Conservation (phyloP, 2,888 invertebrate genomes). For the Cybosia mesomella region DNA sequence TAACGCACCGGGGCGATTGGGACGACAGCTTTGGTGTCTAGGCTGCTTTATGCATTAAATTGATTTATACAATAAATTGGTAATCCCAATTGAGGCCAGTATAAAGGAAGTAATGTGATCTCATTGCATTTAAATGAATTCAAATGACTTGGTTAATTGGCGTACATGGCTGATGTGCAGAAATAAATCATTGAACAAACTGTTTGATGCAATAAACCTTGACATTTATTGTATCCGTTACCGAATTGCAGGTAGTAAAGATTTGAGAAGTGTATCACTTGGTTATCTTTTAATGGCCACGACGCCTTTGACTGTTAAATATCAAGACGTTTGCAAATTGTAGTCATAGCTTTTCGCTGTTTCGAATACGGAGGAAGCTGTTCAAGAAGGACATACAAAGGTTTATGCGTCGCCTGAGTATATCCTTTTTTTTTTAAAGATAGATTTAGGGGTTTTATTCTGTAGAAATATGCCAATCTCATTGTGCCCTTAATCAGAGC, state of each 20-base stretch:
- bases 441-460: not conserved
- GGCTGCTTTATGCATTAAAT: not conserved
- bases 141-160: slow-evolving; percentile 19
- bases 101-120: slow-evolving; percentile 19
- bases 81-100: slow-evolving; percentile 6
- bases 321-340: slow-evolving; percentile 20
- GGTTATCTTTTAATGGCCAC: slow-evolving; percentile 44
- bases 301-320: slow-evolving; percentile 25
- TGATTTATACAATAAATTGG: slow-evolving; percentile 8
- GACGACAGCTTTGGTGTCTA: not conserved
- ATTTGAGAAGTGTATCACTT: slow-evolving; percentile 63
- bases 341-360: slow-evolving; percentile 2
- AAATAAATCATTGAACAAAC: slow-evolving; percentile 43
- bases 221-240: slow-evolving; percentile 71
- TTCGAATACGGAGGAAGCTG: slow-evolving; percentile 2
- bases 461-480: too few species aligned
- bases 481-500: too few species aligned
- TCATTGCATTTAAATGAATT: slow-evolving; percentile 13
- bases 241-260: slow-evolving; percentile 56
- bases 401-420: not conserved
- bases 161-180: slow-evolving; percentile 22
- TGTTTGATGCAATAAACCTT: slow-evolving; percentile 65
- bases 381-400: not conserved
- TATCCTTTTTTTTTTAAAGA: not conserved
- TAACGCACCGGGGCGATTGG: not conserved